Percentiles rank a stretch among this genome's conserved stretches.
phyloP scores from a whole-genome alignment of 2,113 vertebrate genomes.

The Catharus bicknelli region DNA sequence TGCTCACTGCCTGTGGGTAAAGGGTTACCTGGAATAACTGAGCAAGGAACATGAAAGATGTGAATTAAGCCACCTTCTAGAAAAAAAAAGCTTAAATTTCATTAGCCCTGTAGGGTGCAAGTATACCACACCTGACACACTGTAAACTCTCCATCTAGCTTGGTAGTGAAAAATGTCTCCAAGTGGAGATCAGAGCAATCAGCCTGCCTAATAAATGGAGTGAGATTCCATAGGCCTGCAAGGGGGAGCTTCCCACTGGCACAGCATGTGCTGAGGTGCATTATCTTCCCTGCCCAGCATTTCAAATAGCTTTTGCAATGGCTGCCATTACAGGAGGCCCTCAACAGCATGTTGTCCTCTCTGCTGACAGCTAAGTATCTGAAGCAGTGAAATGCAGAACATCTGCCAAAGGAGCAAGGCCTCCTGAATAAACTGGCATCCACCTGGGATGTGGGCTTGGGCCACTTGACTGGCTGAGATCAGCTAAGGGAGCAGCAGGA shows the following conservation, averaged over 20 bases:
- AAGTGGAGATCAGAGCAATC: background rate
- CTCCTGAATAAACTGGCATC: conserved; percentile 5
- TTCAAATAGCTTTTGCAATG: background rate
- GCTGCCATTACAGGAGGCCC: background rate
- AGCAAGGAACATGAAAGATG: background rate
- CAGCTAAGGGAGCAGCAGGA: background rate
- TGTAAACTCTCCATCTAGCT: background rate
- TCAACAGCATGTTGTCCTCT: conserved; percentile 14
- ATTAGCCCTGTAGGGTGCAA: background rate
- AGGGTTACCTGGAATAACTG: background rate
- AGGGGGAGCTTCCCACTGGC: background rate
- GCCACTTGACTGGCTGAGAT: background rate
- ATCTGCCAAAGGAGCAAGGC: conserved; percentile 4
- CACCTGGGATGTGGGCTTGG: background rate
- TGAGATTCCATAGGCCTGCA: background rate
- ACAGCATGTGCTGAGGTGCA: background rate
- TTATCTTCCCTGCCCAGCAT: background rate
- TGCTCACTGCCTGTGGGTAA: background rate
- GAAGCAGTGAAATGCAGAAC: background rate
- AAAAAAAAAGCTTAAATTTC: background rate
- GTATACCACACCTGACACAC: background rate
- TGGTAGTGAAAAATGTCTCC: background rate
- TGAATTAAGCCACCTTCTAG: background rate
- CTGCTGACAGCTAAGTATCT: conserved; percentile 3
- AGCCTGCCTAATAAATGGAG: background rate